Base-by-base conservation (phyloP, 2,888 invertebrate genomes). In the Temnothorax ravouxi region DNA sequence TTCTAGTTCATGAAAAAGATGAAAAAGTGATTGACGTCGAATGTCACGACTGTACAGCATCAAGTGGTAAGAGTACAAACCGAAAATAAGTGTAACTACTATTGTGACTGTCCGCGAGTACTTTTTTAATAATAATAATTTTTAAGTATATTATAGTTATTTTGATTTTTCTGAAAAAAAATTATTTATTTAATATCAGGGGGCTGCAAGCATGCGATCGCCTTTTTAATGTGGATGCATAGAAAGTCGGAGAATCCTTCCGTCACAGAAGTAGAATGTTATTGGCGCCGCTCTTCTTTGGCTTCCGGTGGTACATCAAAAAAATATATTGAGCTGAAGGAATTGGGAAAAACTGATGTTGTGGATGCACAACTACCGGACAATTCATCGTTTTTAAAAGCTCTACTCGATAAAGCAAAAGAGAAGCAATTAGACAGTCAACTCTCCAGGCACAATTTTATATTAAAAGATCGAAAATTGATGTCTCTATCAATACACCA, bases 121-220 rank as follows among this genome's bases (percentile, higher is more conserved):
- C 41, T 41, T 41, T 41, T 8, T 8, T 8, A 8, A 1, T 41
- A 41, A 1, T 41, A 9, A 6, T 41, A 41, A 41, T 41, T 41
- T 41, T 41, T 8, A 41, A 41, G 8, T 41, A 8, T 41, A 41
- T 29, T 29, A 34, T 41, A 41, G 1, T 9, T 41, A 9, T 41
- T 41, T 8, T 41, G 0, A 41, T 41, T 9, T 9, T 41, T 9
- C 41, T 41, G 8, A 41, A 8, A 8, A 41, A 8, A 41, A 8
- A 8, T 82, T 87, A 8, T 41, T 82, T 86, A 13, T 77, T 56
- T 56, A 2, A 25, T 18, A 25, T 25, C 1, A 61, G 61, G 34
- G 11, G 34, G 61, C 13, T 61, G 61, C 3, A 61, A 61, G 3
- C 61, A 61, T 34, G 61, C 61, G 5, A 61, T 61, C 8, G 61